A percentile compares a stretch with the other conserved stretches of the same genome.
These are phyloP conservation scores for Baryphthengus martii DNA, from an alignment of 2,113 vertebrate species.

Conservation along the genomic window DNA sequence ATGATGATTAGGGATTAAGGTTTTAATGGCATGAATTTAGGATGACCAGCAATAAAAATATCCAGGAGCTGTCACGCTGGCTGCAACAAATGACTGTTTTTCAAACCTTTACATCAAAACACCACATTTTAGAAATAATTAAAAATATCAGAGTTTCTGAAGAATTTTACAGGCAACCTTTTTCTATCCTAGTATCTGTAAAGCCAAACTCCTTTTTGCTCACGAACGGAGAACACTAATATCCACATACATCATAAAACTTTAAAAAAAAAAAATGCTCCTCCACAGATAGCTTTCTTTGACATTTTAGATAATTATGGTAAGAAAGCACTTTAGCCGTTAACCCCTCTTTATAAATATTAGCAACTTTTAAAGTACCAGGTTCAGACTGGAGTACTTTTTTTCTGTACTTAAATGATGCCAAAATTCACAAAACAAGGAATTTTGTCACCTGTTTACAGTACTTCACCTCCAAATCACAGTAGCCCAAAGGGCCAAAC, in stretches of 20 bases:
- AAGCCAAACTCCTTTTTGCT: not conserved
- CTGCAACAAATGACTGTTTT: not conserved
- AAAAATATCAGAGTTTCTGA: not conserved
- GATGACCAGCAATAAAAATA: not conserved
- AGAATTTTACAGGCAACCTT: not conserved
- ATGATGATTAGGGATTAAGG: not conserved
- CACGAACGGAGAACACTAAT: not conserved
- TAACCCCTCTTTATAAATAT: not conserved
- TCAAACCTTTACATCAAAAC: not conserved
- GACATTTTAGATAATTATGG: not conserved
- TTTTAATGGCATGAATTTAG: not conserved
- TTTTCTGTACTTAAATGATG: not conserved
- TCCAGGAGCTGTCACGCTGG: not conserved
- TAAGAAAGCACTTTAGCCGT: not conserved
- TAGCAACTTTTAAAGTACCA: not conserved
- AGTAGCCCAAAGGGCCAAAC: not conserved
- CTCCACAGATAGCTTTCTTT: not conserved
- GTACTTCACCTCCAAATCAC: not conserved
- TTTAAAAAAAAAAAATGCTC: not conserved
- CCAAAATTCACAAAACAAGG: not conserved
- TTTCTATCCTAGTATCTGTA: not conserved
- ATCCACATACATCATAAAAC: fast-evolving
- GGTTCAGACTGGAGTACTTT: fast-evolving
- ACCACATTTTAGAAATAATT: not conserved
- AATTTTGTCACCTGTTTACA: not conserved